A percentile compares a stretch with the other conserved stretches of the same genome.
Conservation (phyloP, 2,797 vertebrate genomes). For the Melanotaenia nigrans region DNA sequence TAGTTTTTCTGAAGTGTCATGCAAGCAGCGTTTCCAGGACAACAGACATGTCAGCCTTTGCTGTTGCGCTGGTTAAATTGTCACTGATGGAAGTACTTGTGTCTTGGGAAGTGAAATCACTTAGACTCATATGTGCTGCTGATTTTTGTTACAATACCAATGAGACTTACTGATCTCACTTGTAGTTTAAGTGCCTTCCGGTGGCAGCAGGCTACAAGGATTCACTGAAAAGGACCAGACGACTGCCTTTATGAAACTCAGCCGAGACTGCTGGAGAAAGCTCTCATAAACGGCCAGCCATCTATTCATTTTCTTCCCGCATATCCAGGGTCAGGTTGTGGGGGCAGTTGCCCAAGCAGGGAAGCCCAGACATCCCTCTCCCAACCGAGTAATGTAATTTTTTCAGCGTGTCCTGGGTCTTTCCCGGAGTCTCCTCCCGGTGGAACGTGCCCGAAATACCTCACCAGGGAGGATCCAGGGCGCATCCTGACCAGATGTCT, state of each 20-base stretch:
- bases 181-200: conserved; percentile 52
- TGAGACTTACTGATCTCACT: conserved; percentile 42
- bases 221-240: conserved; percentile 9
- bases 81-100: conserved; percentile 51
- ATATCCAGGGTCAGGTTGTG: no score
- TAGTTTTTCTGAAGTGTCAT: conserved; percentile 60
- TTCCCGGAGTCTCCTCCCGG: no score
- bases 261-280: background rate
- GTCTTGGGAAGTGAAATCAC: conserved; percentile 50
- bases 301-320: no score
- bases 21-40: conserved; percentile 56
- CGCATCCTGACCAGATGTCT: no score
- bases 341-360: no score
- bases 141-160: conserved; percentile 50
- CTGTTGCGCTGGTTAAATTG: conserved; percentile 46
- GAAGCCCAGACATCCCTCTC: no score
- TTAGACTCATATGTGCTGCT: conserved; percentile 39
- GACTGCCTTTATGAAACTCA: background rate
- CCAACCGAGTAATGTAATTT: no score
- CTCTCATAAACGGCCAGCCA: conserved; percentile 8
- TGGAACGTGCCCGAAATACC: no score
- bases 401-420: no score
- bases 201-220: conserved; percentile 33
- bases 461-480: no score
- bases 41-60: conserved; percentile 51